phyloP scores from a whole-genome alignment of 2,797 vertebrate genomes.

The Buceros bicornis region DNA sequence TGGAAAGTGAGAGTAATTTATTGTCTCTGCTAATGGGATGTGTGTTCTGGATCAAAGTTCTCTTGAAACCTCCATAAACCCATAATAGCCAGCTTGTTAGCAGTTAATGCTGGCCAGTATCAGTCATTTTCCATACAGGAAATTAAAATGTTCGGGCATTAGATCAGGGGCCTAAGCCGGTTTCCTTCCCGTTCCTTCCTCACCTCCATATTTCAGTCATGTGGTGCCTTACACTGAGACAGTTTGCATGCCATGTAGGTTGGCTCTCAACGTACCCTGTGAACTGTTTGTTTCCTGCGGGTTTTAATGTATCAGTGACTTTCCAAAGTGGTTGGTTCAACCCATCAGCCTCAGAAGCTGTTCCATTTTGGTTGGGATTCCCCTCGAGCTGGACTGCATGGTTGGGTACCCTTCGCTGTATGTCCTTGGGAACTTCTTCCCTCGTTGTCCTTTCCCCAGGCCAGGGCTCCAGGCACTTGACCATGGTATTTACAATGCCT shows the following conservation, averaged over 20 bases:
- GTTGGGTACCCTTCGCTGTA: accelerated
- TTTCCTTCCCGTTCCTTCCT: background rate
- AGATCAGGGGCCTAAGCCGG: accelerated
- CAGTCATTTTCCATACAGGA: background rate
- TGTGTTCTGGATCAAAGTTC: slow-evolving; percentile 18
- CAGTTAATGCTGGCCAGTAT: background rate
- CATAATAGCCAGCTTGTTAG: background rate
- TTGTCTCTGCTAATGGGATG: background rate
- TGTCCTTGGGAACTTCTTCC: background rate
- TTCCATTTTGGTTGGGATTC: background rate
- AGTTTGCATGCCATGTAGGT: accelerated
- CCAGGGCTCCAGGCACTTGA: background rate
- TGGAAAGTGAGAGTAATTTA: background rate
- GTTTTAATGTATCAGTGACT: background rate
- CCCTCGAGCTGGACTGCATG: accelerated
- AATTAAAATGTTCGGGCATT: background rate
- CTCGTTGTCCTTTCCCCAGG: background rate
- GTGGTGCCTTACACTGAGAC: background rate
- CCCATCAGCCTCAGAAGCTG: background rate
- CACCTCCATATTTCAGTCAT: background rate
- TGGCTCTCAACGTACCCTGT: background rate
- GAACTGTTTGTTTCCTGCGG: background rate
- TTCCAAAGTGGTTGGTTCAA: background rate
- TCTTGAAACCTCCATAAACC: background rate
- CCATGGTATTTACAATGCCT: accelerated